Base-by-base conservation (phyloP, 2,888 invertebrate species). In the Nomada ruficornis region DNA sequence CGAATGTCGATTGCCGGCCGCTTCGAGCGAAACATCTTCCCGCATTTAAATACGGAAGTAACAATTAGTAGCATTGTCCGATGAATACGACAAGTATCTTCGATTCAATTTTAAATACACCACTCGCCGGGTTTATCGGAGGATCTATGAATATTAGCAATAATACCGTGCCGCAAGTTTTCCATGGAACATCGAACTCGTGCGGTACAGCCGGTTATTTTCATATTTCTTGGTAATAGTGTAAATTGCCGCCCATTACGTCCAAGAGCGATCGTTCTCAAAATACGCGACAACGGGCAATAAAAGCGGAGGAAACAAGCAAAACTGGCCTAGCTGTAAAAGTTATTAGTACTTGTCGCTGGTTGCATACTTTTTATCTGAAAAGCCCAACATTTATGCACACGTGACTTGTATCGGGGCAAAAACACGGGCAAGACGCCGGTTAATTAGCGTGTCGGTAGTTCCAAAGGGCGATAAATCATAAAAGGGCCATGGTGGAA, bases 391-490 rank as follows among this genome's bases (percentile, higher is more conserved):
- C 63, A n/a, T 75, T 84, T 77, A 74, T 69, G 74, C 52, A 83
- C 73, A 77, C 84, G 84, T 72, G 77, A 84, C 77, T 65, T 44
- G 23, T 69, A 36, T 67, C 57, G 29, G 20, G 59, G 60, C 54
- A 81, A 84, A 82, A 84, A 84, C 79, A 77, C 64, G 60, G 57
- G 52, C 63, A 74, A 72, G 81, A 81, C 69, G 81, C 29, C 80
- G 82, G 77, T 88, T 88, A 89, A 90, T 91, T 88, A 90, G 85
- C 86, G 85, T 83, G 77, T 86, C 81, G 84, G 81, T 86, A 83
- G 84, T 86, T 90, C 82, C 81, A 84, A 78, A 81, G 77, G 65
- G 75, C 77, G 84, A 85, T 91, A 89, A 88, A 84, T 90, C 86
- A 89, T 87, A 80, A 84, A 82, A 83, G 75, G 78, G 80, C 63